phyloP scores from a whole-genome alignment of 2,888 invertebrate species.

The Flabesymbios commensalis region DNA sequence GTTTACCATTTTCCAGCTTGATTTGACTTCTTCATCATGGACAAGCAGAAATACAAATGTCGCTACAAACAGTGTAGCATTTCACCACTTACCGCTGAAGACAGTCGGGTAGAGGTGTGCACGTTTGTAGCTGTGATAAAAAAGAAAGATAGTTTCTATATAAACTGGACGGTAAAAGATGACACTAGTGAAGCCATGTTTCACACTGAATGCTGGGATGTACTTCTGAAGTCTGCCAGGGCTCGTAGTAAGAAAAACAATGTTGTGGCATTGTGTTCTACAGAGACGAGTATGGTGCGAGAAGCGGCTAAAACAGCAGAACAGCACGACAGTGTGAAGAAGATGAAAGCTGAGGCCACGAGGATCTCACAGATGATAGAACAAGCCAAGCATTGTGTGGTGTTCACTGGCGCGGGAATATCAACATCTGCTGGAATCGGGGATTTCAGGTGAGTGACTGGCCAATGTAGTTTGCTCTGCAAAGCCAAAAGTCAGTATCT shows the following conservation, averaged over 20 bases:
- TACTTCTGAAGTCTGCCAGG: conserved; percentile 1
- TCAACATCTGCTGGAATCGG: conserved; percentile 50
- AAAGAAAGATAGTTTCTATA: neutral
- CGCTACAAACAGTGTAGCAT: too few species aligned
- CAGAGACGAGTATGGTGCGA: conserved; percentile 39
- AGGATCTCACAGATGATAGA: conserved; percentile 41
- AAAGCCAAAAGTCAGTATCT: too few species aligned
- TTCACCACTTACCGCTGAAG: too few species aligned
- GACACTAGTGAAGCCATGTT: conserved; percentile 20
- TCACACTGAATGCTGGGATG: conserved; percentile 17
- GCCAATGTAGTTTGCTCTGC: too few species aligned
- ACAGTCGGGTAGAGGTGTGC: conserved; percentile 1
- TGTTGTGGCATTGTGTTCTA: neutral
- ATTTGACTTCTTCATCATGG: too few species aligned
- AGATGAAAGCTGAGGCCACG: conserved; percentile 26
- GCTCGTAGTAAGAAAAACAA: conserved; percentile 8
- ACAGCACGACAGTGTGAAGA: conserved; percentile 33
- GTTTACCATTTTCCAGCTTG: too few species aligned
- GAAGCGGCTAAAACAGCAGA: conserved; percentile 47
- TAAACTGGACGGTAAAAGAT: conserved; percentile 9
- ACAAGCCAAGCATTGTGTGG: conserved; percentile 42
- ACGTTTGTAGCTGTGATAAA: neutral
- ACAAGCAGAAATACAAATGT: too few species aligned
- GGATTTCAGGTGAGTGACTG: conserved; percentile 18
- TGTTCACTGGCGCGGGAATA: conserved; percentile 53